Conservation (phyloP, 2,888 invertebrate species). For the Cryptosula pallasiana region DNA sequence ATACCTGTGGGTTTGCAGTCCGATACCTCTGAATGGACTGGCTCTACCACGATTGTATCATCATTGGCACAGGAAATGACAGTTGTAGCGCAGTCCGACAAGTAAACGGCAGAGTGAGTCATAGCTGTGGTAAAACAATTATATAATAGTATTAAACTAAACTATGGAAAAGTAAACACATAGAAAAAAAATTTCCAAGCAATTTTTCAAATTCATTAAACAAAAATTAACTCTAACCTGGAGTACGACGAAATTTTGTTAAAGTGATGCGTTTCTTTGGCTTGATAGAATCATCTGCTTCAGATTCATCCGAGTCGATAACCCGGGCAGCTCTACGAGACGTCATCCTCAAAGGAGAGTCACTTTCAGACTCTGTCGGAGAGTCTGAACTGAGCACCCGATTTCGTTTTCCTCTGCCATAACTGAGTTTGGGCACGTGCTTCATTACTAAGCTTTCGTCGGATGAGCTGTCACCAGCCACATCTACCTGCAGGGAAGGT, state of each 20-base stretch:
- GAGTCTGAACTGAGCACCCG: conserved; percentile 9
- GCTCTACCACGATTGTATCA: neutral
- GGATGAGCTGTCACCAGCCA: neutral
- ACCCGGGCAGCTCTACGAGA: neutral
- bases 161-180: too few relatives aligned
- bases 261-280: neutral
- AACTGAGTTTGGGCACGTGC: neutral
- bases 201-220: too few relatives aligned
- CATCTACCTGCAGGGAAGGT: neutral
- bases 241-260: neutral
- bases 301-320: conserved; percentile 15
- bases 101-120: neutral
- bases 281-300: neutral
- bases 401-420: neutral
- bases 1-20: too few relatives aligned
- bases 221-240: too few relatives aligned
- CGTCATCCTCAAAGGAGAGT: neutral
- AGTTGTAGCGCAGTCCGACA: neutral
- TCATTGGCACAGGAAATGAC: neutral
- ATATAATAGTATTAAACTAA: too few relatives aligned
- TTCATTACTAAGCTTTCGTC: neutral
- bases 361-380: conserved; percentile 9
- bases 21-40: too few relatives aligned
- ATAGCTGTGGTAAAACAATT: neutral
- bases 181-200: too few relatives aligned